Evolutionary conservation across 2,797 vertebrate species (phyloP), one percentile per base, ranked within the genome.

Genomic region (Liparis tanakae): DNA sequence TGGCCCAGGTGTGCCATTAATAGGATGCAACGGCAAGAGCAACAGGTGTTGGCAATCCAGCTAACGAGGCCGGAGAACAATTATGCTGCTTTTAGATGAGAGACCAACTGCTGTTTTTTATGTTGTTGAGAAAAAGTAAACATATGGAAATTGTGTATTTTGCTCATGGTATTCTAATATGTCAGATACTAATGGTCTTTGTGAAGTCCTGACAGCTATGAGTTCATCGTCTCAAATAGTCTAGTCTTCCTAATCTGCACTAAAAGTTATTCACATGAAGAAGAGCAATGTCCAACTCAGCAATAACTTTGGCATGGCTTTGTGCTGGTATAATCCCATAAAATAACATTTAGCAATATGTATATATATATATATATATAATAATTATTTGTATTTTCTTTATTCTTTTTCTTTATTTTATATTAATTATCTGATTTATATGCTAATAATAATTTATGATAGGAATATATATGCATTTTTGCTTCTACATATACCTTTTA

Each of bases 21-120:
- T 63, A 85, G 81, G 74, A 25, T 63, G 63, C 39, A 8, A 64
- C 0, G 0, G 53, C 51, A 65, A 30, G 25, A 48, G 65, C 18
- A 22, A 51, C 85, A 88, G 87, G 72, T 90, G 90, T 4, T 25
- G 34, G 10, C 20, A 77, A 81, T 91, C 66, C 67, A 13, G 10
- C 59, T 76, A 66, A 87, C 17, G 39, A 87, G 48, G 44, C 43
- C 12, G 41, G 10, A 33, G 51, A 5, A 43, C 33, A 22, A 39
- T 41, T 4, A n/a, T 43, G 37, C 22, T 61, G 51, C 50, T n/a
- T 64, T 68, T 0, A 71, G 14, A 22, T 5, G 18, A 0, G 3
- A 54, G n/a, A 30, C 14, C 15, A 56, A 18, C 25, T 6, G 22
- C 6, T 51, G 33, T 14, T 13, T 12, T 12, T 4, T 9, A 10